phyloP scores from a whole-genome alignment of 2,888 invertebrate genomes.

The Clunio marinus region DNA sequence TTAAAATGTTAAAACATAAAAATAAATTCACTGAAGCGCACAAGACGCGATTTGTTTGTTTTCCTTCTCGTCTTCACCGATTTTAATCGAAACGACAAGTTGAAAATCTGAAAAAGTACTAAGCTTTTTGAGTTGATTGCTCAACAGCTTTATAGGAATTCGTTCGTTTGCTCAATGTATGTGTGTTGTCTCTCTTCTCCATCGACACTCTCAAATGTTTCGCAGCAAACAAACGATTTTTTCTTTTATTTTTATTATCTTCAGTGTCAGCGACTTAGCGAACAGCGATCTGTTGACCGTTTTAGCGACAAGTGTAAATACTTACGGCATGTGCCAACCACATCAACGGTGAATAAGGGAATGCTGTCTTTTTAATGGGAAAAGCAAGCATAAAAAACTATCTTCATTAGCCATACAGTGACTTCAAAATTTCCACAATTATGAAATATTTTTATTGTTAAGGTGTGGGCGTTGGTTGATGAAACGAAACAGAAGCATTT shows the following conservation, averaged over 20 bases:
- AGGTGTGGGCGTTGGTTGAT: too few relatives aligned
- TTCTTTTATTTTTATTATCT: too few relatives aligned
- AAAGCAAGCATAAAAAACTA: too few relatives aligned
- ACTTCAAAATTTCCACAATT: too few relatives aligned
- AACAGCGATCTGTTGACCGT: not conserved
- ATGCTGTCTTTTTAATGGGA: not conserved
- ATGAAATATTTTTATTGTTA: too few relatives aligned
- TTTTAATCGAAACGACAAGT: conserved; percentile 4
- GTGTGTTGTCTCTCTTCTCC: conserved; percentile 20
- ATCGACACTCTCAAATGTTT: conserved; percentile 8
- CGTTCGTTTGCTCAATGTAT: not conserved
- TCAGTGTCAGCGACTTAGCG: not conserved
- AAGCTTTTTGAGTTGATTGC: conserved; percentile 8
- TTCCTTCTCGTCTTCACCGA: not conserved
- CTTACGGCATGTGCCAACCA: not conserved
- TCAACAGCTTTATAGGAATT: conserved; percentile 26
- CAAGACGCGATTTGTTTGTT: not conserved
- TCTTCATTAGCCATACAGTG: too few relatives aligned
- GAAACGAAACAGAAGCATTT: too few relatives aligned
- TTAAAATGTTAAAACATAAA: not conserved
- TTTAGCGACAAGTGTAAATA: conserved; percentile 10
- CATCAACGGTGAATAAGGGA: not conserved
- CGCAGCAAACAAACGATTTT: conserved; percentile 10
- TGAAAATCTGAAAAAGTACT: conserved; percentile 22
- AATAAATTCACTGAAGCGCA: not conserved